Evolutionary conservation across 2,888 invertebrate genomes (phyloP).

Genomic region (Trachelus iudaicus): DNA sequence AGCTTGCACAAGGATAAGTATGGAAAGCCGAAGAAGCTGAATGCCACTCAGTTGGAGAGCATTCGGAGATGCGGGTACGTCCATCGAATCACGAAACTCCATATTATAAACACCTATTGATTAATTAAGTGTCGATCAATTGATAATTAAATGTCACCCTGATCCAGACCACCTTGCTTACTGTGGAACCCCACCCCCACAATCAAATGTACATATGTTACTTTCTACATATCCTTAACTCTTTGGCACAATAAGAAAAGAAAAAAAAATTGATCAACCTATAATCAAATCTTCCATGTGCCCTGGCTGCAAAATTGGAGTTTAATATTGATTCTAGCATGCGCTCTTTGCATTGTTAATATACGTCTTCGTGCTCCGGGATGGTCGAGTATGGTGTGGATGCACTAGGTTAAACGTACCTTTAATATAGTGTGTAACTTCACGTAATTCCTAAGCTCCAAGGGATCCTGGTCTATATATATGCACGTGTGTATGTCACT

Average conservation of each 20-base stretch:
- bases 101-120: conserved; percentile 4
- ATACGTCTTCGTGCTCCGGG: background rate
- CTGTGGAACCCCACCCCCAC: background rate
- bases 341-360: background rate
- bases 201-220: background rate
- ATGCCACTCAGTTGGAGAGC: conserved; percentile 80
- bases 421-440: background rate
- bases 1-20: conserved; percentile 90
- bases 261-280: background rate
- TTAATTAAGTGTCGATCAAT: background rate
- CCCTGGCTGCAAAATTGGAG: background rate
- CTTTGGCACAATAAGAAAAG: background rate
- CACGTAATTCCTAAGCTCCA: background rate
- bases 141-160: background rate
- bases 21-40: conserved; percentile 84
- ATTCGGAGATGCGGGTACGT: conserved; percentile 82
- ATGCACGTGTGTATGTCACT: background rate
- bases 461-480: background rate
- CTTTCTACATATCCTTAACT: background rate
- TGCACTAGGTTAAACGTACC: background rate
- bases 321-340: background rate
- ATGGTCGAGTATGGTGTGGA: background rate
- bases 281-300: background rate
- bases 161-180: background rate
- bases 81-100: conserved; percentile 56